Percentiles rank a stretch among this genome's conserved stretches.
Conservation (phyloP, 2,113 vertebrate genomes). For the Xenopus tropicalis region UCB_Xtro_10.0 CM004443.2:49245501-49246000, state of each 20-base stretch:
- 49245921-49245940: background rate
- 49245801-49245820: slow-evolving; percentile 33
- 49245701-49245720: slow-evolving; percentile 41
- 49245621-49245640: background rate
- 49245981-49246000: background rate
- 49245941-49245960: background rate
- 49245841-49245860: slow-evolving; percentile 11
- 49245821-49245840: slow-evolving; percentile 26
- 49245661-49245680: slow-evolving; percentile 31
- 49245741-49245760: slow-evolving; percentile 33
- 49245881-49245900: slow-evolving; percentile 21
- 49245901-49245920: slow-evolving; percentile 10
- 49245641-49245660: slow-evolving; percentile 8
- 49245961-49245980: background rate
- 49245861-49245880: slow-evolving; percentile 17
- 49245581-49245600: background rate
- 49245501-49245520: too few relatives aligned
- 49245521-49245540: too few relatives aligned
- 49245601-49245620: background rate
- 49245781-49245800: slow-evolving; percentile 36
- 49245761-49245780: slow-evolving; percentile 17
- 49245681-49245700: slow-evolving; percentile 26
- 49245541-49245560: background rate
- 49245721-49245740: slow-evolving; percentile 22
- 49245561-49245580: background rate